These are phyloP conservation scores for Phyllotis vaccarum DNA, from an alignment of 2,797 vertebrate species.

Conservation along the genomic window DNA sequence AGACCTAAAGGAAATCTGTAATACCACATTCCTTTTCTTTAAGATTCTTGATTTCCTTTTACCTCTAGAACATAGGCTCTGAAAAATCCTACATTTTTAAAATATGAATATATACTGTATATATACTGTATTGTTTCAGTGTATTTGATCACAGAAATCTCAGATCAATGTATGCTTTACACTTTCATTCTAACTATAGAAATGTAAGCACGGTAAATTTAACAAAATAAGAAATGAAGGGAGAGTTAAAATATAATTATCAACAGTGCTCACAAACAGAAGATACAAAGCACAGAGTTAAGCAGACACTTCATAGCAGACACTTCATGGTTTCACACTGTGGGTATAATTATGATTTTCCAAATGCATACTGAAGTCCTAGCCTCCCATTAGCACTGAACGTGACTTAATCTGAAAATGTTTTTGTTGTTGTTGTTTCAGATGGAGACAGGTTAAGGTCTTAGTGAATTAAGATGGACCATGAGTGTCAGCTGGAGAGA, in stretches of 20 bases:
- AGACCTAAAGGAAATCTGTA: background rate
- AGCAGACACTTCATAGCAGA: background rate
- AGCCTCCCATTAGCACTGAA: background rate
- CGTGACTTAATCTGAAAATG: background rate
- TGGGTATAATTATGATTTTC: background rate
- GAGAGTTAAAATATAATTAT: background rate
- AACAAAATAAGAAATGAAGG: background rate
- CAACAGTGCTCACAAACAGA: background rate
- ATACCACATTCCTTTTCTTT: background rate
- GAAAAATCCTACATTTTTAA: background rate
- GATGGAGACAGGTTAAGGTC: background rate
- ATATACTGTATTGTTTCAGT: background rate
- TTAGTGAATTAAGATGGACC: background rate
- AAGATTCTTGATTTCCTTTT: background rate
- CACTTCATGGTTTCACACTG: background rate
- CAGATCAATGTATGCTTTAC: background rate
- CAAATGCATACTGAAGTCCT: background rate
- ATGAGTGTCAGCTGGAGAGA: no score
- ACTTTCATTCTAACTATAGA: background rate
- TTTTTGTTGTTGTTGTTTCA: background rate
- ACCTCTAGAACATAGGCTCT: background rate
- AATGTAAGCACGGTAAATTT: background rate
- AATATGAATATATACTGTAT: background rate
- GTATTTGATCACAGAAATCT: background rate
- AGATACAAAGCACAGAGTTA: background rate